Conservation (phyloP, 1,140 invertebrate species). For the Cyclargus thomasi region DNA sequence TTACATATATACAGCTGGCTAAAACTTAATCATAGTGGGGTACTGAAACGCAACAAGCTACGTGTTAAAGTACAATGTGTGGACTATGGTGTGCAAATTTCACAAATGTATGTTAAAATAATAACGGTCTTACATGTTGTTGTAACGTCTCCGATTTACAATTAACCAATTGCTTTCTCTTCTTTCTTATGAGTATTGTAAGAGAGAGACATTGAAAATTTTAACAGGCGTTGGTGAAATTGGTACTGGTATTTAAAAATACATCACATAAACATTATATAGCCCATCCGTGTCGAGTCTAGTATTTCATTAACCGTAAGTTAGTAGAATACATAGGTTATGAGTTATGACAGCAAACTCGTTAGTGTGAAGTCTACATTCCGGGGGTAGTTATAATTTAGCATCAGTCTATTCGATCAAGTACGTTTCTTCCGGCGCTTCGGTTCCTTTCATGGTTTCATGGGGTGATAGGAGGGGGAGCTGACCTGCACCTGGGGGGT, state of each 20-base stretch:
- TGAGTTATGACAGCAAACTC: neutral
- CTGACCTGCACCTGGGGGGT: slow-evolving; percentile 56
- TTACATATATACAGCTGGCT: slow-evolving; percentile 3
- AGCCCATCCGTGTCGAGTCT: neutral
- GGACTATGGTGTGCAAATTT: neutral
- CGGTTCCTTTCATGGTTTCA: slow-evolving; percentile 39
- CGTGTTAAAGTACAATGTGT: neutral
- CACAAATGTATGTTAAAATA: too few species aligned
- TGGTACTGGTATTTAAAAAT: neutral
- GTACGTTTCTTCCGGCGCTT: slow-evolving; percentile 23
- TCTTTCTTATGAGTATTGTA: too few species aligned
- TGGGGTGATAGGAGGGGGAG: slow-evolving; percentile 43
- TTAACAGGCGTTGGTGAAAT: too few species aligned
- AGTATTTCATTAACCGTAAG: neutral
- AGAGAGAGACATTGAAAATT: too few species aligned
- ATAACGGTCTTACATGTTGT: too few species aligned
- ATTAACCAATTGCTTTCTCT: too few species aligned
- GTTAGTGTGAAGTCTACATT: neutral
- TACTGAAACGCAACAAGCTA: slow-evolving; percentile 4
- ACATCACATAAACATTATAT: neutral
- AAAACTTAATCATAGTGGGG: neutral
- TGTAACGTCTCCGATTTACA: too few species aligned
- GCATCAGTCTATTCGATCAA: slow-evolving; percentile 4
- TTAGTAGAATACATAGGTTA: too few species aligned
- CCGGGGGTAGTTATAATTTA: slow-evolving; percentile 4